Conservation (phyloP, 2,888 invertebrate genomes). For the Oligia strigilis region DNA sequence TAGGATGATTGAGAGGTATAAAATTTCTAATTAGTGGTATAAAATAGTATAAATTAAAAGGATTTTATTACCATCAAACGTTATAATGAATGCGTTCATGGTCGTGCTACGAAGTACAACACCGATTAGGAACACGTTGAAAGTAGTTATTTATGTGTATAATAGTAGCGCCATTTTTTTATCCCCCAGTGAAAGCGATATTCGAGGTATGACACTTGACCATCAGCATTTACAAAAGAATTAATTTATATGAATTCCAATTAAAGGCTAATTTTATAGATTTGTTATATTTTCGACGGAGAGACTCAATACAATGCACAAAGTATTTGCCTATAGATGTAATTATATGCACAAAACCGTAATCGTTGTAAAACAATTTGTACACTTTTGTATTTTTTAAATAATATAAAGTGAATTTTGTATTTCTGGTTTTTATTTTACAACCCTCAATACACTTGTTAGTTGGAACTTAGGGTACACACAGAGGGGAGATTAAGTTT, state of each 20-base stretch:
- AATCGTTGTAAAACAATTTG: constrained; percentile 79
- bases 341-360: constrained; percentile 79
- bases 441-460: too few species aligned
- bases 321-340: constrained; percentile 71
- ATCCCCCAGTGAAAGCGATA: background rate
- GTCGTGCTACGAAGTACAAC: too few species aligned
- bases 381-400: constrained; percentile 87
- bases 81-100: too few species aligned
- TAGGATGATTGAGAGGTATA: too few species aligned
- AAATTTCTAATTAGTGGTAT: too few species aligned
- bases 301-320: constrained; percentile 68
- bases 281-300: constrained; percentile 32
- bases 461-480: background rate
- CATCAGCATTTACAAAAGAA: constrained; percentile 20
- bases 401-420: constrained; percentile 82
- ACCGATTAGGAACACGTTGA: background rate
- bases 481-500: too few species aligned
- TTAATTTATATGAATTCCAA: constrained; percentile 23
- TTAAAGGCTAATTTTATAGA: constrained; percentile 32
- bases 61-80: too few species aligned
- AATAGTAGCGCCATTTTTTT: background rate
- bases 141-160: background rate
- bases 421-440: constrained; percentile 57
- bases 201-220: background rate
- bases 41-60: too few species aligned